These are phyloP conservation scores for Argyresthia albistria DNA, from an alignment of 2,888 invertebrate genomes.

Conservation along the genomic window DNA sequence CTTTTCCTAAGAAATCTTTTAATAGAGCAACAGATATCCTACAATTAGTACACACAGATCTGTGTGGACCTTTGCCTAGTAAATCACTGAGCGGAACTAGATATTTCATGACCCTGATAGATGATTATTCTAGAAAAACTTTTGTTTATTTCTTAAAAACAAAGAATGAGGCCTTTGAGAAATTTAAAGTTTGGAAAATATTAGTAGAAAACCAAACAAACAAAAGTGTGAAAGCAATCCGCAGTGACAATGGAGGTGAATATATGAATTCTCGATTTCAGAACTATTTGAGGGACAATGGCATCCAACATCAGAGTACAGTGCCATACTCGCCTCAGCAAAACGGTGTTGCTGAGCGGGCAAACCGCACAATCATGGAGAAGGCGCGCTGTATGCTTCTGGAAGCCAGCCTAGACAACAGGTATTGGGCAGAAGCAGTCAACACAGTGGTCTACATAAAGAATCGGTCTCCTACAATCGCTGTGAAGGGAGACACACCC, in stretches of 20 bases:
- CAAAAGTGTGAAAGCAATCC: conserved; percentile 9
- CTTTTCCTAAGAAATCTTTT: too few relatives aligned
- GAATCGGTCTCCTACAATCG: conserved; percentile 12
- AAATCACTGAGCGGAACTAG: too few relatives aligned
- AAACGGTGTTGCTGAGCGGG: conserved; percentile 25
- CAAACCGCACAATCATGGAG: conserved; percentile 11
- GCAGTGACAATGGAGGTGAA: conserved; percentile 15
- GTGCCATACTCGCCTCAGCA: conserved; percentile 21
- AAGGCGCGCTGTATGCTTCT: conserved; percentile 12
- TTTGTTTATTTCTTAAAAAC: conserved; percentile 11
- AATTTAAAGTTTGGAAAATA: conserved; percentile 8
- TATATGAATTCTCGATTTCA: conserved; percentile 13
- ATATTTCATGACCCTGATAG: too few relatives aligned
- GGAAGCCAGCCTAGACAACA: conserved; percentile 9
- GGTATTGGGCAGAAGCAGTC: conserved; percentile 14
- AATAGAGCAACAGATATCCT: too few relatives aligned
- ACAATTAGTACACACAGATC: too few relatives aligned
- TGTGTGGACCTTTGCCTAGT: too few relatives aligned
- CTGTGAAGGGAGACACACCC: conserved; percentile 11
- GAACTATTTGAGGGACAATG: conserved; percentile 9
- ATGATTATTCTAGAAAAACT: conserved; percentile 8
- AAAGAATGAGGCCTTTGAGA: conserved; percentile 8
- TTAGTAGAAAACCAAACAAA: conserved; percentile 16
- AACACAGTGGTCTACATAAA: conserved; percentile 12
- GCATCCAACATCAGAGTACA: conserved; percentile 19